These are phyloP conservation scores for Campaea margaritaria DNA, from an alignment of 2,888 invertebrate genomes.

Conservation along the genomic window DNA sequence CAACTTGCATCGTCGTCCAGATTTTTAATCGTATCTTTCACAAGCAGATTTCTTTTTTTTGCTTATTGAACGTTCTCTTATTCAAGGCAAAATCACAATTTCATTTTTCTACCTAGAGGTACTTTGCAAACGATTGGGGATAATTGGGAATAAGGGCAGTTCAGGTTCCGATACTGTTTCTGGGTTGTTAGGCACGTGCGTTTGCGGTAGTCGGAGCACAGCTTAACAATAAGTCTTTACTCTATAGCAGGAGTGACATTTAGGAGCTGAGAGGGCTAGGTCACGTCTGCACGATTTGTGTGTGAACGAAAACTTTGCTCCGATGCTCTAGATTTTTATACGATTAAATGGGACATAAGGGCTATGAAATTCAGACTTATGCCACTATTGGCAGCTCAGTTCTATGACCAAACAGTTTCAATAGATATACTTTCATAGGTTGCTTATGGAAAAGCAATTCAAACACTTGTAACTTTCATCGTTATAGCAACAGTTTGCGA, in stretches of 20 bases:
- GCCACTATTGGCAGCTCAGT: too few species aligned
- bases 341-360: not conserved
- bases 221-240: too few species aligned
- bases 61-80: not conserved
- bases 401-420: too few species aligned
- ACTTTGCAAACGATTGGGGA: not conserved
- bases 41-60: too few species aligned
- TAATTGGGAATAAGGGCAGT: not conserved
- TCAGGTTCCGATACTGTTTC: slow-evolving; percentile 1
- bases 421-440: too few species aligned
- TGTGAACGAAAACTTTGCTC: not conserved
- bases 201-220: not conserved
- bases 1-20: too few species aligned
- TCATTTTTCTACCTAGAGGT: not conserved
- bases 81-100: not conserved
- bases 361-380: not conserved
- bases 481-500: too few species aligned
- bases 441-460: too few species aligned
- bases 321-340: not conserved
- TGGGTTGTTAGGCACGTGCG: slow-evolving; percentile 14
- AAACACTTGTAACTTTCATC: too few species aligned
- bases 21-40: too few species aligned
- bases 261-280: not conserved
- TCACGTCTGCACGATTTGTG: slow-evolving; percentile 11
- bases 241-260: not conserved